Conservation (phyloP, 2,113 vertebrate species). For the Clarias gariepinus region DNA sequence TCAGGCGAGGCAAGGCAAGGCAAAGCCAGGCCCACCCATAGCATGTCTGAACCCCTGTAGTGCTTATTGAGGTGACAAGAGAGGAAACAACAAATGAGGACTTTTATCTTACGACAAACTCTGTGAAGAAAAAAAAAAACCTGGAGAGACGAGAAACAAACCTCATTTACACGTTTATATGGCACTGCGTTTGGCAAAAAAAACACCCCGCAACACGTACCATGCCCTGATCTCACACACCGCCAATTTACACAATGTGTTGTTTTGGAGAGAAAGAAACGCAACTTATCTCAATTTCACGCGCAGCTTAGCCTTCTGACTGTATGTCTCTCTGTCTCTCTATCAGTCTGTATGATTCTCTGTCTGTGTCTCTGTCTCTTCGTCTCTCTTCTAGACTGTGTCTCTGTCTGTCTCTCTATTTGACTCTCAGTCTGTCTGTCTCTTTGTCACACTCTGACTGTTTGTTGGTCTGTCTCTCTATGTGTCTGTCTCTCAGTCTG, state of each 20-base stretch:
- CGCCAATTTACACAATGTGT: background rate
- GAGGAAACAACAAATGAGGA: conserved; percentile 38
- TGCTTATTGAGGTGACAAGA: conserved; percentile 44
- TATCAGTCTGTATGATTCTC: background rate
- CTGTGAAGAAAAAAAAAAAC: background rate
- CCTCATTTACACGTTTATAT: background rate
- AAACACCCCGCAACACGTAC: background rate
- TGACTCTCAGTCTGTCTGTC: too few relatives aligned
- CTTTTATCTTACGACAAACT: background rate
- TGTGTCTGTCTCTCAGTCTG: background rate
- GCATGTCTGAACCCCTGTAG: conserved; percentile 31
- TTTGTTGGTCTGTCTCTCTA: background rate
- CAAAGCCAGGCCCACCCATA: conserved; percentile 33
- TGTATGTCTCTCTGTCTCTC: background rate
- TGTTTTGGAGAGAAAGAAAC: background rate
- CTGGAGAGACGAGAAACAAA: background rate
- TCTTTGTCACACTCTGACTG: background rate
- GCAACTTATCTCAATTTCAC: conserved; percentile 18
- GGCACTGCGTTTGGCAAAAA: background rate
- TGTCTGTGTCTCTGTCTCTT: background rate
- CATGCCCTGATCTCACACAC: background rate
- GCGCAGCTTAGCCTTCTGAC: background rate
- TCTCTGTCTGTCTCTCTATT: background rate
- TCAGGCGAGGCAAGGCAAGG: background rate
- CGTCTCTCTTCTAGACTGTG: background rate